Percentiles rank a stretch among this genome's conserved stretches.
phyloP scores from a whole-genome alignment of 2,113 vertebrate genomes.

The Boulengeromyrus knoepffleri region DNA sequence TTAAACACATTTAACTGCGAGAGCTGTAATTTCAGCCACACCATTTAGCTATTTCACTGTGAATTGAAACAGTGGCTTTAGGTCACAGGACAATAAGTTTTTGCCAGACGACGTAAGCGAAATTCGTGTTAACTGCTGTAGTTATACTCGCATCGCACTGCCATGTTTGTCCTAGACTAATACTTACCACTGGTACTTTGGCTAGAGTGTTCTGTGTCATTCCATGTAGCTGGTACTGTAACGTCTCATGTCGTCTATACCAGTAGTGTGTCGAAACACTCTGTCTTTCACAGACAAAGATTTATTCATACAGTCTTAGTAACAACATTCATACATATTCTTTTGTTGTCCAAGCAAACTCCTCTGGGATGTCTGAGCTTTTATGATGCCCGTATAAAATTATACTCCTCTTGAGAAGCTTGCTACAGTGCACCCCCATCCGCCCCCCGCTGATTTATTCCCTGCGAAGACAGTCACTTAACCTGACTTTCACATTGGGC shows the following conservation, averaged over 20 bases:
- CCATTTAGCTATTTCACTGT: not conserved
- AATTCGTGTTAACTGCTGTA: not conserved
- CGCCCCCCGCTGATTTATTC: not conserved
- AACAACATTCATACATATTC: constrained; percentile 29
- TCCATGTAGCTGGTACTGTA: not conserved
- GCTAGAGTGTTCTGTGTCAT: not conserved
- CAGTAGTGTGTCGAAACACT: not conserved
- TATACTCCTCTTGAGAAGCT: not conserved
- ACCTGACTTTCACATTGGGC: constrained; percentile 49
- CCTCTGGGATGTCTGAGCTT: not conserved
- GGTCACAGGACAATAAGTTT: not conserved
- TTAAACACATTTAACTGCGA: not conserved
- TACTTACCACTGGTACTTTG: not conserved
- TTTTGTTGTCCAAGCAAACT: constrained; percentile 50
- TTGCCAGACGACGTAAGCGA: not conserved
- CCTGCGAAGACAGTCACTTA: constrained; percentile 11
- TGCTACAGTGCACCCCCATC: constrained; percentile 27
- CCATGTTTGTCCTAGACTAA: not conserved
- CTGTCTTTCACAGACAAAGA: not conserved
- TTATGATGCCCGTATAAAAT: constrained; percentile 8
- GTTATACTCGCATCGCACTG: not conserved
- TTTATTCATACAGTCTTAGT: constrained; percentile 41
- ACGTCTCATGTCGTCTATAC: not conserved
- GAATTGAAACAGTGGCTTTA: not conserved
- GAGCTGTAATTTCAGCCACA: not conserved